A percentile compares a stretch with the other conserved stretches of the same genome.
Conservation (phyloP, 2,113 vertebrate species). For the Chlorodrepanis virens region DNA sequence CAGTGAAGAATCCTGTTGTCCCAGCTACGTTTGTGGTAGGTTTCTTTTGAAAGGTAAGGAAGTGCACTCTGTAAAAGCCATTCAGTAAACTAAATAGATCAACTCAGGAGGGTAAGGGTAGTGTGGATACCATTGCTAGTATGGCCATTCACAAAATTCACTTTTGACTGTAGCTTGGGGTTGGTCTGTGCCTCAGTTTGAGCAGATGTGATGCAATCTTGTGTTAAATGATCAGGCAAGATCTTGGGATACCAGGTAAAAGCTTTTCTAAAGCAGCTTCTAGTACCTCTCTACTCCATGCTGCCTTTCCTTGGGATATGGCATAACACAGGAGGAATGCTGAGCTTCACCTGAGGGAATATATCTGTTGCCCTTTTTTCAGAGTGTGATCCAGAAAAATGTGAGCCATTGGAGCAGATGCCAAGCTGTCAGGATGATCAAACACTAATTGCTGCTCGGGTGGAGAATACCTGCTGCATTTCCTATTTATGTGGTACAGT, state of each 20-base stretch:
- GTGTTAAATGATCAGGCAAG: accelerated
- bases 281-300: background rate
- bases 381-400: conserved; percentile 92
- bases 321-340: background rate
- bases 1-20: conserved; percentile 91
- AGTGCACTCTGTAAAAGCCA: background rate
- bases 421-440: conserved; percentile 88
- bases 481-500: conserved; percentile 88
- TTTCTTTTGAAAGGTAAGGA: background rate
- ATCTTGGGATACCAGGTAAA: background rate
- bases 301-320: background rate
- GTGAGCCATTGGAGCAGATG: conserved; percentile 70
- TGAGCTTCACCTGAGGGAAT: background rate
- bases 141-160: background rate
- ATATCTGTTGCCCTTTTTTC: background rate
- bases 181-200: background rate
- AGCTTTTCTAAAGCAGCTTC: background rate
- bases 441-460: conserved; percentile 77
- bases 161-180: background rate
- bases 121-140: background rate
- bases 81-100: background rate
- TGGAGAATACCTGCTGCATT: conserved; percentile 87
- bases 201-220: background rate
- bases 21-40: conserved; percentile 87
- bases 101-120: background rate